A percentile compares a stretch with the other conserved stretches of the same genome.
phyloP scores from a whole-genome alignment of 2,113 vertebrate species.

The Theropithecus gelada region DNA sequence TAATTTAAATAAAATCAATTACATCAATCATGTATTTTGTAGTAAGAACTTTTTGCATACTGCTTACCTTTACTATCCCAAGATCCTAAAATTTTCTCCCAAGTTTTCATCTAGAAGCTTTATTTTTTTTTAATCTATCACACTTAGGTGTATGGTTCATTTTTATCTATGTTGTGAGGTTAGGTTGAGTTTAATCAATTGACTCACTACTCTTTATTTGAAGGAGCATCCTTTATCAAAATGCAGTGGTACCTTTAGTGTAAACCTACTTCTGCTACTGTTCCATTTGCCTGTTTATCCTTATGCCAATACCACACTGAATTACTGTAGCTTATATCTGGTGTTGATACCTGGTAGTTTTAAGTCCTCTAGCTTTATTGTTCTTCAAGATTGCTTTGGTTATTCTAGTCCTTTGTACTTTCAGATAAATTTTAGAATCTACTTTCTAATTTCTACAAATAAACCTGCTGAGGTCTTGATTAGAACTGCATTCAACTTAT shows the following conservation, averaged over 20 bases:
- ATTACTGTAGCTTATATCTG: not conserved
- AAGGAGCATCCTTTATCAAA: not conserved
- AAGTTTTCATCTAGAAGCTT: not conserved
- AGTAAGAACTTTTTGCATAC: not conserved
- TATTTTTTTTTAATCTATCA: not conserved
- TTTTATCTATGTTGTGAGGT: not conserved
- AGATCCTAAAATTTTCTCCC: not conserved
- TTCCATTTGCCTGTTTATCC: not conserved
- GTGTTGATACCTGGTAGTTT: not conserved
- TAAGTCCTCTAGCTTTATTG: not conserved
- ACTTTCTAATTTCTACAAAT: conserved; percentile 1
- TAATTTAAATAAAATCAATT: conserved; percentile 13
- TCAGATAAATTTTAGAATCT: conserved; percentile 9
- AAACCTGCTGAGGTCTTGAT: not conserved
- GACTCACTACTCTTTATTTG: not conserved
- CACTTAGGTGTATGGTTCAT: not conserved
- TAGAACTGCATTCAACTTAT: not conserved
- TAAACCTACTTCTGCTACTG: not conserved
- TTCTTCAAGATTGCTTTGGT: not conserved
- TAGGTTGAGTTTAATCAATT: not conserved
- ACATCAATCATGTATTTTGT: not conserved
- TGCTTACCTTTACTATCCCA: conserved; percentile 12
- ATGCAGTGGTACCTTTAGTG: not conserved
- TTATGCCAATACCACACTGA: not conserved
- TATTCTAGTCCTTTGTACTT: not conserved